Base-by-base conservation (phyloP, 2,113 vertebrate species). In the Ictalurus furcatus region DNA sequence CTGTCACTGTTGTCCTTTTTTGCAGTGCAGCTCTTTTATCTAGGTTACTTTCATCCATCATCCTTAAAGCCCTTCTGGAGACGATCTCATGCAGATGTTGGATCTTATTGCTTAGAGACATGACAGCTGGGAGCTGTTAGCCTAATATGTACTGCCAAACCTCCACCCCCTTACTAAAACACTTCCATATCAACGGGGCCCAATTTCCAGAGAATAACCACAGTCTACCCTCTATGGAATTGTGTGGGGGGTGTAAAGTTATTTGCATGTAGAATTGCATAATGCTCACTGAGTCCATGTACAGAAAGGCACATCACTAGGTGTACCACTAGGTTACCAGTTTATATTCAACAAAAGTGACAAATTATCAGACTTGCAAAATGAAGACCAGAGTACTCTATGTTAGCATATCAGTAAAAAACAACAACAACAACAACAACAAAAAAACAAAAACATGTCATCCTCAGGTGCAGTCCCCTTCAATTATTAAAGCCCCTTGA, bases 91-190 rank as follows among this genome's bases (percentile, higher is more conserved):
- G 88, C 88, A 92, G 90, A 92, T 92, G 91, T 92, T 89, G 58
- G 74, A 76, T 58, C 30, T 86, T 74, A 67, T 63, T 89, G 83
- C 73, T 84, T 73, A 73, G 73, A 93, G 90, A 93, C 92, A 88
- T 74, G 44, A 85, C 94, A 96, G 91, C 93, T 95, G 95, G 92
- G 89, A 95, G 85, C 90, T 69, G 88, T 95, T 95, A 94, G 40
- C 63, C 52, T 25, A 48, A 61, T 63, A 13, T 69, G 67, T 76
- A 90, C 71, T 74, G 86, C 85, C 85, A 91, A 83, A 87, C 85
- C 71, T 78, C 71, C 48, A 25, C 65, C 69, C 69, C 73, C 89
- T 85, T 34, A 19, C 84, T 71, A 88, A 85, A 56, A 69, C 69
- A 19, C 63, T 84, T 86, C 88, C 54, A 48, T 71, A n/a, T 19